Conservation (phyloP, 2,113 vertebrate species). For the Anas platyrhynchos region DNA sequence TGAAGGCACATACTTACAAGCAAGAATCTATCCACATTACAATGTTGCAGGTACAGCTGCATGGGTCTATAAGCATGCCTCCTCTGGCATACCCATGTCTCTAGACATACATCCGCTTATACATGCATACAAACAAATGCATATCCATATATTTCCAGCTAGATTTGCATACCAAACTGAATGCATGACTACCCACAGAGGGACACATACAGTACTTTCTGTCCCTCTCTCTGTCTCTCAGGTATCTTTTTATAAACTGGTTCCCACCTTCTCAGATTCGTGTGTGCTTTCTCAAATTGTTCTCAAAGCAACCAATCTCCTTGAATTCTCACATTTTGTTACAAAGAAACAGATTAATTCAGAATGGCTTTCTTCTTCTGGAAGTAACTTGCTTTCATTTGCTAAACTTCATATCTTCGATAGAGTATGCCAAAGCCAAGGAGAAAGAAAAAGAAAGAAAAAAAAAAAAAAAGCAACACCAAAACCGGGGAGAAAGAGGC, state of each 20-base stretch:
- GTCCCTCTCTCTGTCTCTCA: neutral
- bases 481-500: neutral
- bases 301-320: neutral
- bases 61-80: fast-evolving
- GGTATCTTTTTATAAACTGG: neutral
- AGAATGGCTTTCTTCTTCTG: constrained; percentile 9
- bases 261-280: neutral
- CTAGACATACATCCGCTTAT: fast-evolving
- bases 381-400: constrained; percentile 59
- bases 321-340: neutral
- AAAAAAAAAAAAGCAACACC: neutral
- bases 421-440: neutral
- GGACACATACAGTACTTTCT: neutral
- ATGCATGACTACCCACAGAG: neutral
- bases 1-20: neutral
- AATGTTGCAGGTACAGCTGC: neutral
- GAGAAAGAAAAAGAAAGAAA: neutral
- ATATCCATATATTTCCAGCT: neutral
- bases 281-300: neutral
- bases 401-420: constrained; percentile 8
- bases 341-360: neutral
- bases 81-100: neutral
- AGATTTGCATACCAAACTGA: neutral
- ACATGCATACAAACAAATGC: neutral
- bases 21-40: neutral